phyloP scores from a whole-genome alignment of 2,888 invertebrate genomes.

The Drosophila picticornis region DNA sequence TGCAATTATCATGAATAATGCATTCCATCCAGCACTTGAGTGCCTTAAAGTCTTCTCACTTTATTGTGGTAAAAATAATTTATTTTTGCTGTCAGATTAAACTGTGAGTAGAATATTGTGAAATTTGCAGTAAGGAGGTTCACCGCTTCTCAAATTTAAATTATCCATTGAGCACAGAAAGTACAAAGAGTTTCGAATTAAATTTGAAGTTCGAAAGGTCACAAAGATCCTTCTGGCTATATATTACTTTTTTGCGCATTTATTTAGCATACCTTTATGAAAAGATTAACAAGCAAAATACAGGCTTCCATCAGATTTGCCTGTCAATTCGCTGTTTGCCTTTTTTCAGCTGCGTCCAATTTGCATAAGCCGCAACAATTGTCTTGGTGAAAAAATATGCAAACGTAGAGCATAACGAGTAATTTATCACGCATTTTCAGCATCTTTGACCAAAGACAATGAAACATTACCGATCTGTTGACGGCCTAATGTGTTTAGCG shows the following conservation, averaged over 20 bases:
- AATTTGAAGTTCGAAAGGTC: not conserved
- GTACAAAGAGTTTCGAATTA: not conserved
- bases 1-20: not conserved
- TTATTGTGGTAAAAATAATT: not conserved
- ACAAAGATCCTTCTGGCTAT: not conserved
- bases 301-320: conserved; percentile 40
- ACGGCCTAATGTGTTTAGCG: conserved; percentile 31
- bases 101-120: not conserved
- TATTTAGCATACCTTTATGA: not conserved
- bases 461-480: conserved; percentile 30
- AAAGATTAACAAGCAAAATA: conserved; percentile 18
- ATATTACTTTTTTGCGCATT: not conserved
- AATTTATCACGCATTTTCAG: conserved; percentile 34
- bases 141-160: not conserved
- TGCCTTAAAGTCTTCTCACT: not conserved
- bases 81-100: not conserved
- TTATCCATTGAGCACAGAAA: not conserved
- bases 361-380: conserved; percentile 48
- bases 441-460: conserved; percentile 25
- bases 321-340: conserved; percentile 36
- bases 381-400: conserved; percentile 31
- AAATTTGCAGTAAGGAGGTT: not conserved
- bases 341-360: conserved; percentile 35
- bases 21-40: not conserved
- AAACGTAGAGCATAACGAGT: conserved; percentile 29